These are phyloP conservation scores for Drosophila simulans DNA, from an alignment of 1,140 invertebrate genomes.

Conservation along the genomic window DNA sequence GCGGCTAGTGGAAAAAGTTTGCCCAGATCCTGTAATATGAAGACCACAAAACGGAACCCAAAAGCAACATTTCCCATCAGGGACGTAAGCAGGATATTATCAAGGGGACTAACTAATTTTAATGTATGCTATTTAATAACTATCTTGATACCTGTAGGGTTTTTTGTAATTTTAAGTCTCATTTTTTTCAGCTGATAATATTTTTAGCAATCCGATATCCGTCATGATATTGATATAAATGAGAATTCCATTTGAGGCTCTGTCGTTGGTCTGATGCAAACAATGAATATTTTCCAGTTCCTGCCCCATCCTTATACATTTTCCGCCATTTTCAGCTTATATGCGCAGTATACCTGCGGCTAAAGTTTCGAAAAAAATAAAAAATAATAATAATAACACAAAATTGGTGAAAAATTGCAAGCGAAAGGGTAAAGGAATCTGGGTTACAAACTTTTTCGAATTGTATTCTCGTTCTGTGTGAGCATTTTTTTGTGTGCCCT, in stretches of 20 bases:
- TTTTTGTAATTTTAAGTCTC: no score
- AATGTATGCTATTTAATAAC: not conserved
- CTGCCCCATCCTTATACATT: conserved; percentile 38
- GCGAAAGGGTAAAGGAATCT: conserved; percentile 58
- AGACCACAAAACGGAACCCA: conserved; percentile 50
- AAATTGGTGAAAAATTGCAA: conserved; percentile 48
- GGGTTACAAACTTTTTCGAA: conserved; percentile 71
- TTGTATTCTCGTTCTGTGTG: conserved; percentile 12
- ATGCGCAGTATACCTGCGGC: conserved; percentile 46
- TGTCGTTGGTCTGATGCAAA: conserved; percentile 28
- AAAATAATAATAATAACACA: conserved; percentile 5
- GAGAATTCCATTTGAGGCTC: conserved; percentile 16
- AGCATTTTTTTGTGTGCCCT: conserved; percentile 36
- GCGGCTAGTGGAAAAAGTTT: conserved; percentile 51
- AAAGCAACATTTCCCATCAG: conserved; percentile 32
- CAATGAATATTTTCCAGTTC: conserved; percentile 44
- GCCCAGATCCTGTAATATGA: conserved; percentile 60
- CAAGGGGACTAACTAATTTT: not conserved
- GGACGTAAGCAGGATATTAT: conserved; percentile 6
- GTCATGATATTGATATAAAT: no score
- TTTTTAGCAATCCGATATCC: no score
- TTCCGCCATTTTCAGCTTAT: conserved; percentile 62
- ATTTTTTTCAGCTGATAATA: no score
- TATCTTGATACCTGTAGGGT: not conserved
- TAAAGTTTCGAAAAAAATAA: conserved; percentile 14